phyloP scores from a whole-genome alignment of 2,113 vertebrate species.

The Fulica atra region DNA sequence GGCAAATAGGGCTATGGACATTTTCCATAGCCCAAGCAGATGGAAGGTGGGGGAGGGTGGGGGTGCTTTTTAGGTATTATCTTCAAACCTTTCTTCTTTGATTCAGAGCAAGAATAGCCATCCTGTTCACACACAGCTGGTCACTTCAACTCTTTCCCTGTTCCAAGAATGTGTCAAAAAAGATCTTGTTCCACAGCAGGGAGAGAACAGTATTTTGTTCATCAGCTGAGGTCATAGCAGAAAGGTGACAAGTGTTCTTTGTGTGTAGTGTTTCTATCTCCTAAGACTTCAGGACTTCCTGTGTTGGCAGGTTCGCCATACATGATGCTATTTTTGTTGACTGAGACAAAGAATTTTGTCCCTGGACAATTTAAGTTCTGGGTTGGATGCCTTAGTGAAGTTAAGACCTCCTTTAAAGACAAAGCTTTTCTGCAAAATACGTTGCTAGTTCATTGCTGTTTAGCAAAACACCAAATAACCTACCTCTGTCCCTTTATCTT shows the following conservation, averaged over 20 bases:
- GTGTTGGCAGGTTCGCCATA: background rate
- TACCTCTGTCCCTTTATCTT: background rate
- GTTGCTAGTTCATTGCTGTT: background rate
- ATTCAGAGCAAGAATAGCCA: slow-evolving; percentile 39
- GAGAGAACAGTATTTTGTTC: slow-evolving; percentile 21
- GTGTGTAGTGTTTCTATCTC: background rate
- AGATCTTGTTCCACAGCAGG: slow-evolving; percentile 31
- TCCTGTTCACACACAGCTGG: background rate
- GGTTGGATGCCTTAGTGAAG: background rate
- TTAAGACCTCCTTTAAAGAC: background rate
- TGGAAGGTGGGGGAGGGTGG: background rate
- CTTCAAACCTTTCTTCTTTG: slow-evolving; percentile 45
- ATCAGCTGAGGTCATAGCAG: background rate
- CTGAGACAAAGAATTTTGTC: background rate
- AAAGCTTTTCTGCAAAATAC: background rate
- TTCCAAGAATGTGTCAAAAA: slow-evolving; percentile 30
- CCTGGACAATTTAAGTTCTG: background rate
- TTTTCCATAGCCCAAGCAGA: slow-evolving; percentile 5
- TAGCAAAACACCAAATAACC: background rate
- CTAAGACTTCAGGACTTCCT: background rate
- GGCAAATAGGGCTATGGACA: slow-evolving; percentile 9
- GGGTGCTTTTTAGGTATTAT: background rate
- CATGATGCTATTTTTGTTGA: background rate
- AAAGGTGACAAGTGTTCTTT: slow-evolving; percentile 18
- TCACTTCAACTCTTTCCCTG: background rate